Evolutionary conservation across 2,113 vertebrate genomes (phyloP), one percentile per base, ranked within the genome.

Genomic region (Oenanthe oenanthe): DNA sequence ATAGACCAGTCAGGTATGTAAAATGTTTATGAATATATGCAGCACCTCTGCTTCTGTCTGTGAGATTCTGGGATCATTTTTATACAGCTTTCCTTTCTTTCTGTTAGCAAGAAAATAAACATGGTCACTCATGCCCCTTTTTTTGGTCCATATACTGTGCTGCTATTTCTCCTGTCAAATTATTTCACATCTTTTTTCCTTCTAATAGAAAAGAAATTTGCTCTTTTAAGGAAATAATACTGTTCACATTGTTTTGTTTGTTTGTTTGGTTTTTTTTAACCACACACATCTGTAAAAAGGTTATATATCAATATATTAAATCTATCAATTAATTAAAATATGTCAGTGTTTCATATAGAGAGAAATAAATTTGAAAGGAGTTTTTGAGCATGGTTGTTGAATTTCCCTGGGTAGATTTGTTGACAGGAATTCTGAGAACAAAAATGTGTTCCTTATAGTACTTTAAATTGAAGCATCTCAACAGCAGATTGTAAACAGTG

Each of bases 1-100:
- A 98, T 19, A 97, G 95, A 76, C 98, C 98, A 54, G 98, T 98
- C 92, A 98, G 97, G 98, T 98, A 97, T 98, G 98, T 97, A 67
- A 58, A 66, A 34, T 58, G 1, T 74, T 88, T 62, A 47, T 80
- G n/a, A 66, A 40, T 68, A 16, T 25, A 9, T 31, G 16, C 20
- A 62, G 13, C 14, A 66, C 17, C 29, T 92, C n/a, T 86, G 0
- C 42, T 76, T 83, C 50, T 86, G 28, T 48, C 48, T 54, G 10
- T 70, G 36, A 13, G 9, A 40, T 61, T 80, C 43, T 17, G 71
- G 20, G 19, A 24, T 72, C 6, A 26, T 61, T 86, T 93, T 76
- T 62, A 26, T 61, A 26, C 0, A 12, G 31, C 31, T 28, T 60
- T 70, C 70, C 32, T 38, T 66, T 74, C 19, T 43, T 63, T 78